Base-by-base conservation (phyloP, 2,797 vertebrate species). In the Microcaecilia unicolor region DNA sequence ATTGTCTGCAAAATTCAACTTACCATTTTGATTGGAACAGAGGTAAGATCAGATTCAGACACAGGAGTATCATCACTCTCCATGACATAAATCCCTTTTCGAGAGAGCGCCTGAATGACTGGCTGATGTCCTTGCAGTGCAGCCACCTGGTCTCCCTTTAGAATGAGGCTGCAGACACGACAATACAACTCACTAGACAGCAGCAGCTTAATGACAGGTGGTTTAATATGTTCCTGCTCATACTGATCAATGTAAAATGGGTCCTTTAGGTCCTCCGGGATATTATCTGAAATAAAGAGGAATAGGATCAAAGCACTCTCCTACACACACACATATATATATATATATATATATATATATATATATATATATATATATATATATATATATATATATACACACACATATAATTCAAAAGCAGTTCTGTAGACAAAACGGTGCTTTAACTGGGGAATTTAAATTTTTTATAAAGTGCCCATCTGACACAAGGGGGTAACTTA, bases 171-270 rank as follows among this genome's bases (percentile, higher is more conserved):
- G 24, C 93, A 97, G n/a, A 98, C 93, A 0, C 92, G 90, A 57
- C 92, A 97, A 77, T 99, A 99, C 17, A 98, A 88, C 75, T 99
- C 94, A 0, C 89, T 86, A 58, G 94, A 92, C 42, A 98, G 80
- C 49, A 99, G 78, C 41, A 99, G 83, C 21, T 53, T 90, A 67
- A 91, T 90, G 47, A 97, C 90, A 0, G 93, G 96, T 0, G 96
- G 96, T 26, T 99, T 99, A 51, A 99, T 97, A 67, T 99, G 96
- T 32, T 99, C 95, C 69, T 98, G 95, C 40, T 98, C 91, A 3
- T 99, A 98, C 51, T 99, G 96, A 48, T 99, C 96, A 9, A 87
- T 86, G 76, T 99, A 99, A 51, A 99, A 99, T 0, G 95, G 92
- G 68, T 99, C 93, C 67, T 86, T 80, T 61, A 99, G 72, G 48